Base-by-base conservation (phyloP, 2,888 invertebrate genomes). In the Ferdinandea cuprea region DNA sequence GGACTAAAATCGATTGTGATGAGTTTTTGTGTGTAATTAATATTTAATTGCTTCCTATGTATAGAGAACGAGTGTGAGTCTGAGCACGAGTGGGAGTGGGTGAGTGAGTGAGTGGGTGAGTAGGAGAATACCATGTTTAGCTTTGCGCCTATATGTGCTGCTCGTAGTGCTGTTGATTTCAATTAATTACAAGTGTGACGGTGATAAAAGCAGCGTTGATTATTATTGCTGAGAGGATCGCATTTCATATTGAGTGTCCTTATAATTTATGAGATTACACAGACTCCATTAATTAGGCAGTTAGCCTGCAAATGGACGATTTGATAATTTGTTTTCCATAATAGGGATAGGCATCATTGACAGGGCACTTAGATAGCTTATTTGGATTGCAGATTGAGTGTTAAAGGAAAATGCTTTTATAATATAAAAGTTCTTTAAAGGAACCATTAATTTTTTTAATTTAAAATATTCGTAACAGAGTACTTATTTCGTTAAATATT, bases 121-220 rank as follows among this genome's bases (percentile, higher is more conserved):
- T 13, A 1, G 19, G 0, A 32, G 13, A 6, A n/a, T 2, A 15
- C 40, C 59, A 40, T 17, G 46, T 59, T 46, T 58, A 25, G 15
- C 11, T 28, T 13, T 21, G 7, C 13, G 52, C 52, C 52, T 28
- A 52, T 15, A 9, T 52, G n/a, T 25, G 25, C n/a, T n/a, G n/a
- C n/a, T n/a, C 5, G 32, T 69, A 21, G 11, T n/a, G 42, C 42
- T 48, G 54, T 37, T 50, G 72, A 50, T 78, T 73, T 58, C 78
- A 83, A 83, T 83, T 78, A 83, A 78, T 83, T 78, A 68, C 68
- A 68, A 63, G 72, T 78, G 83, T 78, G 68, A 78, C 72, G 56
- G 52, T 73, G 68, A 78, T 83, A 73, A 83, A 78, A 68, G 54
- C 52, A 15, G 71, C 59, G 59, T 52, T 78, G 59, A 80, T 63